Conservation (phyloP, 2,113 vertebrate genomes). For the Hippocampus abdominalis region DNA sequence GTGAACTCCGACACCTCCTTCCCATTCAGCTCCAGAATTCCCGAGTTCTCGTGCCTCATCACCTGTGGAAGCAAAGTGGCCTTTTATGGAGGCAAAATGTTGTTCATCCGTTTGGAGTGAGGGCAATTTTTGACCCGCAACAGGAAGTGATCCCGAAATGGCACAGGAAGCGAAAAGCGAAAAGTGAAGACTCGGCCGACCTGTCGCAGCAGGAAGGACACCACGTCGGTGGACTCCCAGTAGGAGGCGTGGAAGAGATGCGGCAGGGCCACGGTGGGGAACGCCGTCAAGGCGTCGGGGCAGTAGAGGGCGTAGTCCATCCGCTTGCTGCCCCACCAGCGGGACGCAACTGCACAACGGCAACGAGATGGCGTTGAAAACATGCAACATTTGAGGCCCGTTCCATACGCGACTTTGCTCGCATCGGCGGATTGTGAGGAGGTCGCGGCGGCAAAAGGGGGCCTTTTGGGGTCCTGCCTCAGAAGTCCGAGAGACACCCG, state of each 20-base stretch:
- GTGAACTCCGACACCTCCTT: conserved; percentile 81
- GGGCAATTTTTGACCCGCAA: too few species aligned
- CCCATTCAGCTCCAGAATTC: conserved; percentile 80
- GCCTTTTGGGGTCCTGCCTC: not conserved
- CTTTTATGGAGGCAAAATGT: not conserved
- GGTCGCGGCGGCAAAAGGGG: not conserved
- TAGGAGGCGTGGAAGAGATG: conserved; percentile 98
- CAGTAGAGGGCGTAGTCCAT: conserved; percentile 96
- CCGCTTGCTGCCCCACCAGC: conserved; percentile 96
- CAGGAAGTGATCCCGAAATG: too few species aligned
- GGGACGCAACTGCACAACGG: conserved; percentile 77
- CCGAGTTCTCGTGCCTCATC: conserved; percentile 88
- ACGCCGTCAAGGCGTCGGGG: conserved; percentile 88
- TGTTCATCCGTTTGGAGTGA: not conserved
- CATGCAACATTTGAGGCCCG: not conserved
- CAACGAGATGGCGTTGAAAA: not conserved
- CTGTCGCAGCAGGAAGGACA: conserved; percentile 94
- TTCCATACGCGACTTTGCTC: not conserved
- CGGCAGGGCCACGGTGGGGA: conserved; percentile 90
- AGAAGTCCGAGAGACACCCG: not conserved
- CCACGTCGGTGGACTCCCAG: conserved; percentile 95
- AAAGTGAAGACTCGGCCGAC: conserved; percentile 46
- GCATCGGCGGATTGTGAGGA: too few species aligned
- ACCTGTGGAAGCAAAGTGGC: conserved; percentile 66
- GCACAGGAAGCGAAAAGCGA: not conserved